Conservation (phyloP, 2,888 invertebrate genomes). For the Cactoblastis cactorum region DNA sequence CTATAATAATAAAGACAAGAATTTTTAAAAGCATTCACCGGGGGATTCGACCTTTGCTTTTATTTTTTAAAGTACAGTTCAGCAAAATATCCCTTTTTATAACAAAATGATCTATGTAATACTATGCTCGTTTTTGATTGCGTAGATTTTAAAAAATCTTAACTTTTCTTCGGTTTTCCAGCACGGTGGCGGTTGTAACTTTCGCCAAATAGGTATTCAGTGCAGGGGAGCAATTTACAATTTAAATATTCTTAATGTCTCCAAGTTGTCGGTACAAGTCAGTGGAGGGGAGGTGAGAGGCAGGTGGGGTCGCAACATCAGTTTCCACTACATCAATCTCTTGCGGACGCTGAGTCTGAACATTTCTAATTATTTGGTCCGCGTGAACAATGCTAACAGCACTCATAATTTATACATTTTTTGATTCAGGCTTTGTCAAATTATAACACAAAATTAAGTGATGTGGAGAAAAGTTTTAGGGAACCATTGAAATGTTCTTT, state of each 20-base stretch:
- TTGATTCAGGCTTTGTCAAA: not conserved
- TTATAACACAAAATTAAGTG: too few relatives aligned
- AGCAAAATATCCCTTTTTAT: not conserved
- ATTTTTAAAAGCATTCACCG: not conserved
- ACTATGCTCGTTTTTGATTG: not conserved
- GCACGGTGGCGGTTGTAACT: slow-evolving; percentile 45
- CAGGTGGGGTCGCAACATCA: slow-evolving; percentile 33
- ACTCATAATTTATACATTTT: slow-evolving; percentile 37
- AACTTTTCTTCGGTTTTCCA: slow-evolving; percentile 17
- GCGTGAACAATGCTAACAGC: slow-evolving; percentile 47
- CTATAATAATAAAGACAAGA: too few relatives aligned
- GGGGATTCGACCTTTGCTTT: too few relatives aligned
- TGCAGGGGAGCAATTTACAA: slow-evolving; percentile 76
- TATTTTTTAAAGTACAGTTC: too few relatives aligned
- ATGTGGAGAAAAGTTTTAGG: too few relatives aligned
- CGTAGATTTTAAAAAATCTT: slow-evolving; percentile 1
- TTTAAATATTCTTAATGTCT: slow-evolving; percentile 79
- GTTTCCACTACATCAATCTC: slow-evolving; percentile 79
- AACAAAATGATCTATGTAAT: not conserved
- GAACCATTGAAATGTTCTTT: too few relatives aligned
- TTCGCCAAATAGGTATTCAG: slow-evolving; percentile 74
- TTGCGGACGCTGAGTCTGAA: slow-evolving; percentile 73
- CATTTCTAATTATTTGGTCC: slow-evolving; percentile 75
- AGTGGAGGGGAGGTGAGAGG: slow-evolving; percentile 29
- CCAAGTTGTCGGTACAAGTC: slow-evolving; percentile 62